phyloP scores from a whole-genome alignment of 1,140 invertebrate genomes.

The Aporrectodea caliginosa region DNA sequence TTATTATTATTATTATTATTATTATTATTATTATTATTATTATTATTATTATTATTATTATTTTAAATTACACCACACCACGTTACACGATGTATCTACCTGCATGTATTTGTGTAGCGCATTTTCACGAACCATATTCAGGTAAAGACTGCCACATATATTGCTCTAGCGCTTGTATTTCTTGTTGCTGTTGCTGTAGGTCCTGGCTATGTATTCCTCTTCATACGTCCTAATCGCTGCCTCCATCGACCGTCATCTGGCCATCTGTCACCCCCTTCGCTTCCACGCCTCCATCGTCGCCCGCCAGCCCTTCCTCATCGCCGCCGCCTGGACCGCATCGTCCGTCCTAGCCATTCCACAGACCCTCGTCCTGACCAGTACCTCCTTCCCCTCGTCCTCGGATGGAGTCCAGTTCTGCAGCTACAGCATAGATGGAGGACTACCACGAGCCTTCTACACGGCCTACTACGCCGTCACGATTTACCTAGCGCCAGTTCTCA shows the following conservation, averaged over 20 bases:
- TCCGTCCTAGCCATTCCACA: constrained; percentile 64
- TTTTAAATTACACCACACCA: background rate
- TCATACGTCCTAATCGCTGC: constrained; percentile 90
- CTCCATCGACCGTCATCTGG: constrained; percentile 89
- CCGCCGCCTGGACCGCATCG: constrained; percentile 62
- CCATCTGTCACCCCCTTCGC: constrained; percentile 67
- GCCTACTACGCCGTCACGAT: background rate
- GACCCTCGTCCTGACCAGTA: too few relatives aligned
- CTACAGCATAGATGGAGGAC: constrained; percentile 60
- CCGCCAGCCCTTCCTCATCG: constrained; percentile 51
- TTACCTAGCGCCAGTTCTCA: background rate
- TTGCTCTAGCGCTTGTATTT: too few relatives aligned
- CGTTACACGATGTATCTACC: background rate
- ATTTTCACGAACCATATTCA: background rate
- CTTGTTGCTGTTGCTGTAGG: constrained; percentile 65
- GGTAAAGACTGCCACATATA: background rate
- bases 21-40: background rate
- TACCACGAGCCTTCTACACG: too few relatives aligned
- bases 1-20: background rate
- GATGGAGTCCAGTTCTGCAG: constrained; percentile 62
- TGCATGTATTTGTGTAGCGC: background rate
- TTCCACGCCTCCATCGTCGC: constrained; percentile 41
- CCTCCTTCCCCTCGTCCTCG: constrained; percentile 55
- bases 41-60: background rate
- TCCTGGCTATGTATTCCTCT: constrained; percentile 84